Percentiles rank a stretch among this genome's conserved stretches.
Evolutionary conservation across 2,888 invertebrate genomes (phyloP).

Genomic region (Exocentrus adspersus): DNA sequence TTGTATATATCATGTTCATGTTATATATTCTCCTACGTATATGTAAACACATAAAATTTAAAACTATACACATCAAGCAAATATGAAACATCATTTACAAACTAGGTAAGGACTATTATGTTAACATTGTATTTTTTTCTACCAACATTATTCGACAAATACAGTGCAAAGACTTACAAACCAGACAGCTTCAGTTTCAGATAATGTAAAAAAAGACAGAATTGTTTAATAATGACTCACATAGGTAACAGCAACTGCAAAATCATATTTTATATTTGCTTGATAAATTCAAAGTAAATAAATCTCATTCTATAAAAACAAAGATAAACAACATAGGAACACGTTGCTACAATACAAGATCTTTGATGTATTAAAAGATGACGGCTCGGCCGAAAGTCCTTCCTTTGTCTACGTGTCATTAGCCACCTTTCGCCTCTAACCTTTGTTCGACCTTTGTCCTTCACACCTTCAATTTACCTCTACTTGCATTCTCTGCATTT

Average conservation of each 20-base stretch:
- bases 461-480: conserved; percentile 47
- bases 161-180: too few species aligned
- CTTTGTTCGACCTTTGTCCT: conserved; percentile 61
- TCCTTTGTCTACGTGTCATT: conserved; percentile 86
- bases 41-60: conserved; percentile 26
- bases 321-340: conserved; percentile 33
- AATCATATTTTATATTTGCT: conserved; percentile 28
- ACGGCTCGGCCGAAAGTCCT: conserved; percentile 66
- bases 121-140: too few species aligned
- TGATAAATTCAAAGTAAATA: conserved; percentile 22
- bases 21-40: conserved; percentile 32
- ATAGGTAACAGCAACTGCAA: background rate
- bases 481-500: conserved; percentile 64
- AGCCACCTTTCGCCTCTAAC: conserved; percentile 54
- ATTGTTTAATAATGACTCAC: too few species aligned
- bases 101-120: too few species aligned
- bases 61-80: conserved; percentile 34
- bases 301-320: conserved; percentile 24
- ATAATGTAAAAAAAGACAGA: too few species aligned
- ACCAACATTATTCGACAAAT: too few species aligned
- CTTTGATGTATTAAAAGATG: conserved; percentile 47
- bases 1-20: conserved; percentile 48
- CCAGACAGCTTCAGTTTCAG: too few species aligned
- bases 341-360: conserved; percentile 34
- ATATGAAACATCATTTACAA: conserved; percentile 11